Evolutionary conservation across 2,797 vertebrate species (phyloP), one percentile per base, ranked within the genome.

Genomic region (Spea hammondii): DNA sequence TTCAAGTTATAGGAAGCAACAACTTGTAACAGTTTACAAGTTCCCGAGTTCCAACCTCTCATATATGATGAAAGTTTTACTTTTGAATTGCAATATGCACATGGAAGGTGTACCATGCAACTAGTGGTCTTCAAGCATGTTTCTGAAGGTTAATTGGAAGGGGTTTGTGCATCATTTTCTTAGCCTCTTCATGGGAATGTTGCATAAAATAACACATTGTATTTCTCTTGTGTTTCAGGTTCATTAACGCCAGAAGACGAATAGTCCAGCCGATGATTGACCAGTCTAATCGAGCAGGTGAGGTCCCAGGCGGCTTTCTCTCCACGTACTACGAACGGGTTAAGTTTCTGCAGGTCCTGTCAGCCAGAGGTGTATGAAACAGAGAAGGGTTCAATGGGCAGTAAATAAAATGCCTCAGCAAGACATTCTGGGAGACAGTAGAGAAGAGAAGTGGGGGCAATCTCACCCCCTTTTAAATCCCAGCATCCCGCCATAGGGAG

Each of bases 201-300:
- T 10, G 57, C 46, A 4, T 48, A 10, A 4, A 72, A 59, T 77
- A 68, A 50, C 44, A 47, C 47, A 60, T 5, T 85, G 89, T 89
- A 91, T 84, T 84, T 85, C 84, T 88, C 84, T 87, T 93, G 88
- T 92, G 75, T 93, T 91, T 84, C 94, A 99, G 98, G 98, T 99
- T 99, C 92, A 99, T 99, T 93, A 99, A 99, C 74, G 98, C 98
- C 94, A 96, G 98, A 89, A 98, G 98, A 96, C 97, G 98, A 95
- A 99, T 99, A 99, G 98, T 99, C 91, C 97, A 99, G 93, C 97
- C 97, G 90, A 99, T 99, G 97, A 99, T 99, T 86, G 98, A 99
- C 94, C 98, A 99, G 95, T 99, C 98, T 88, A 99, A 99, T 95
- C 96, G 97, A 98, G 97, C 97, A 99, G 97, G 97, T 97, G 96